phyloP scores from a whole-genome alignment of 2,113 vertebrate genomes.

The Atrichornis clamosus region DNA sequence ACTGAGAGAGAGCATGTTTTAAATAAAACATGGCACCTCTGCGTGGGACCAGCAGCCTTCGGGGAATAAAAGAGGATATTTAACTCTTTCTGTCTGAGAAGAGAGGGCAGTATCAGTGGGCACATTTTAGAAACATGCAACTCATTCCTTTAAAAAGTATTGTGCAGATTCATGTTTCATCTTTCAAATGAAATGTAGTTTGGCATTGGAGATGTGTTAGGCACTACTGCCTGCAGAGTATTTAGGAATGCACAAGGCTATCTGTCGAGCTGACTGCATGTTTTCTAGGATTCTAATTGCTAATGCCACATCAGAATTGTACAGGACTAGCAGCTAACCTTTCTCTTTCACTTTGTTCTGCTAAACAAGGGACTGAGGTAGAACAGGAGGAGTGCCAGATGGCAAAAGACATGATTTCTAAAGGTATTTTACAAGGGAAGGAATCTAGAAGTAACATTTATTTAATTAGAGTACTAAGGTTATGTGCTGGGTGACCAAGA shows the following conservation, averaged over 20 bases:
- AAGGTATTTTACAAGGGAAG: background rate
- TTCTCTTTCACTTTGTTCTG: background rate
- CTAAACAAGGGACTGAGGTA: background rate
- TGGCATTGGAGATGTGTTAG: background rate
- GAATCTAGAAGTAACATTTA: background rate
- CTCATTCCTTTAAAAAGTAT: background rate
- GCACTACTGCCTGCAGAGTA: background rate
- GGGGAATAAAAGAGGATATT: conserved; percentile 59
- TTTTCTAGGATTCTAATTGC: background rate
- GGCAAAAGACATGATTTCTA: background rate
- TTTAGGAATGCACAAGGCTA: background rate
- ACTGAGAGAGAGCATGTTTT: conserved; percentile 76
- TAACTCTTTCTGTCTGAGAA: conserved; percentile 66
- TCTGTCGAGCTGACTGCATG: background rate
- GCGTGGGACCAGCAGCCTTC: conserved; percentile 38
- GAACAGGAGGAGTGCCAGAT: background rate
- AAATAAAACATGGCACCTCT: conserved; percentile 81
- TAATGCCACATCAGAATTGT: background rate
- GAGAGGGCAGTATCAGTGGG: background rate
- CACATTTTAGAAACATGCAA: background rate
- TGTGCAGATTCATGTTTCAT: background rate
- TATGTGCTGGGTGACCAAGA: background rate
- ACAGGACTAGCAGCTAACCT: background rate
- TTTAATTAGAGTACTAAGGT: background rate
- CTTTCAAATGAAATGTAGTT: background rate